Conservation (phyloP, 2,113 vertebrate species). For the Cavia aperea region DNA sequence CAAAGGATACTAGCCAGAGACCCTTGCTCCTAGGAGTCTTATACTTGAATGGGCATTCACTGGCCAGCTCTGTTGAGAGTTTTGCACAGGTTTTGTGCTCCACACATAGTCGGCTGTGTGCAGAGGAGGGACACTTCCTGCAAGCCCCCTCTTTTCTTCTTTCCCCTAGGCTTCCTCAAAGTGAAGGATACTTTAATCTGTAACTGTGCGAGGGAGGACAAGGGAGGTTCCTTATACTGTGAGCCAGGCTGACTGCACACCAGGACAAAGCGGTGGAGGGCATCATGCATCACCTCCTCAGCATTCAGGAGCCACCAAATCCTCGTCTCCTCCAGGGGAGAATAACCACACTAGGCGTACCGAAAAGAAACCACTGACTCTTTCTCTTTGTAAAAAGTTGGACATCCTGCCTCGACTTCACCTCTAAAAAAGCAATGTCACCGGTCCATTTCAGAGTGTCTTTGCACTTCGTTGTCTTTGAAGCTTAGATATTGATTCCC, state of each 20-base stretch:
- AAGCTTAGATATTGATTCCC: background rate
- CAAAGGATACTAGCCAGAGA: background rate
- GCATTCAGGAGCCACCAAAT: background rate
- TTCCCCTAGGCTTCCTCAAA: background rate
- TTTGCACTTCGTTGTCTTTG: background rate
- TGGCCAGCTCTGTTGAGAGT: background rate
- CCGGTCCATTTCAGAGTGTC: background rate
- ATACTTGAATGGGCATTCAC: background rate
- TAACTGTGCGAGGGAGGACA: background rate
- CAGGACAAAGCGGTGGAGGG: background rate
- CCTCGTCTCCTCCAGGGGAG: background rate
- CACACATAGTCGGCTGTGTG: accelerated
- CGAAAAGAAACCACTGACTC: background rate
- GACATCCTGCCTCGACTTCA: background rate
- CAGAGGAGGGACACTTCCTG: background rate
- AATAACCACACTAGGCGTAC: accelerated
- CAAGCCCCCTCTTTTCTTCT: background rate
- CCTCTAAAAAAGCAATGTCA: background rate
- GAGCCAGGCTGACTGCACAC: background rate
- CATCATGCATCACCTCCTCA: background rate
- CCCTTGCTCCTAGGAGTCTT: background rate
- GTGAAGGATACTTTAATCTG: background rate
- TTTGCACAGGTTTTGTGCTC: background rate
- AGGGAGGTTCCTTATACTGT: background rate
- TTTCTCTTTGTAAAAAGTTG: background rate